Base-by-base conservation (phyloP, 2,888 invertebrate genomes). In the Erannis defoliaria region DNA sequence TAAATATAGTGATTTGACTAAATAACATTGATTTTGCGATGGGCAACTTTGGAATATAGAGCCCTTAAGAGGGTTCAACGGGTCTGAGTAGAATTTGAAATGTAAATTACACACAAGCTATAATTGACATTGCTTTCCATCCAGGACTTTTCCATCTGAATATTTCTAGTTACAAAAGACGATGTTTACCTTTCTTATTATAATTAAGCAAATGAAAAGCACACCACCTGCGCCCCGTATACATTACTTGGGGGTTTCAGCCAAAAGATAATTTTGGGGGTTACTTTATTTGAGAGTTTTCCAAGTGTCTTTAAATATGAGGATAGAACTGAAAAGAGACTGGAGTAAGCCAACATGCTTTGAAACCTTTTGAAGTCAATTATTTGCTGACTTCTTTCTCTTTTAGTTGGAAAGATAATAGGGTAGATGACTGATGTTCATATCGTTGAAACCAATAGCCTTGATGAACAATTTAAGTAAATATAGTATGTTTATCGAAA, bases 181-280 rank as follows among this genome's bases (percentile, higher is more conserved):
- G 31, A 40, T 55, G 60, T 56, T 66, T 66, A 63, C 66, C 58
- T 66, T 62, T 63, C 64, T 63, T 70, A 68, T 64, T 68, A 70
- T 65, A 68, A 68, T 70, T 68, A 70, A 50, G 63, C 59, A 66
- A 68, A 68, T 68, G 63, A 70, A 70, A 64, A 67, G 62, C 42
- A 53, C 55, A 48, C 62, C 70, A 64, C 66, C 56, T 70, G 70
- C 38, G 56, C 43, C 61, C 59, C 26, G 63, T 61, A 62, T 68
- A 68, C 65, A 66, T 68, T 70, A 64, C 54, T 46, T n/a, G 45
- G 33, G 51, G 64, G 58, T 48, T 64, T 46, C 14, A 31, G 53
- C 35, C 37, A 38, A 54, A 45, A 55, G 61, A 51, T 55, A 55
- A 57, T 58, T 54, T 43, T 45, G 18, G 45, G 33, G 40, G 56